Conservation (phyloP, 2,113 vertebrate species). For the Osmerus mordax region DNA sequence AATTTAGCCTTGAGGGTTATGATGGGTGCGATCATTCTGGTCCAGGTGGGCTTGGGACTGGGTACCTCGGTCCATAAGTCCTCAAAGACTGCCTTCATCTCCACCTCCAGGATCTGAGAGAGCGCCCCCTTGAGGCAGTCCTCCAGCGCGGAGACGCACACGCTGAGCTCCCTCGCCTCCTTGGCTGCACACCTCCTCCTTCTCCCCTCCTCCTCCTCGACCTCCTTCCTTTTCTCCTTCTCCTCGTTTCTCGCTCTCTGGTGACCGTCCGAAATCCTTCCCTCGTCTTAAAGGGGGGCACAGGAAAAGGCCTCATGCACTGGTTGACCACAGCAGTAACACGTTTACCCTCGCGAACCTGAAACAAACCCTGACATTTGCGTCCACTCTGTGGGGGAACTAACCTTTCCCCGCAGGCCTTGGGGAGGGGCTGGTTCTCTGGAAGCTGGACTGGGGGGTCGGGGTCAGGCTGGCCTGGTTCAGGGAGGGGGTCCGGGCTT, state of each 20-base stretch:
- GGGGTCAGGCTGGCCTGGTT: conserved; percentile 39
- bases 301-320: no score
- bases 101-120: conserved; percentile 83
- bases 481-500: conserved; percentile 13
- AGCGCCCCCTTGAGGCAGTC: conserved; percentile 78
- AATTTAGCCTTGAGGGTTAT: no score
- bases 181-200: conserved; percentile 3
- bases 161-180: conserved; percentile 43
- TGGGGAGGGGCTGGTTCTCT: conserved; percentile 13
- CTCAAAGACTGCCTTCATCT: conserved; percentile 86
- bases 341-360: no score
- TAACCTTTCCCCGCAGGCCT: conserved; percentile 45
- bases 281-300: no score
- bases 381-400: background rate
- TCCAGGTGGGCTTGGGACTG: background rate
- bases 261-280: no score
- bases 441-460: conserved; percentile 14
- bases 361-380: background rate
- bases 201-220: background rate
- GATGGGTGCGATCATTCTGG: background rate
- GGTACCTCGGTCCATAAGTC: conserved; percentile 86
- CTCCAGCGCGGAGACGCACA: conserved; percentile 72
- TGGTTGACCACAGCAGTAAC: no score
- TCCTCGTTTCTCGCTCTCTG: background rate
- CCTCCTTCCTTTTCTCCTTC: conserved; percentile 5